Evolutionary conservation across 2,113 vertebrate genomes (phyloP), one percentile per base, ranked within the genome.

Genomic region (Catagonus wagneri): DNA sequence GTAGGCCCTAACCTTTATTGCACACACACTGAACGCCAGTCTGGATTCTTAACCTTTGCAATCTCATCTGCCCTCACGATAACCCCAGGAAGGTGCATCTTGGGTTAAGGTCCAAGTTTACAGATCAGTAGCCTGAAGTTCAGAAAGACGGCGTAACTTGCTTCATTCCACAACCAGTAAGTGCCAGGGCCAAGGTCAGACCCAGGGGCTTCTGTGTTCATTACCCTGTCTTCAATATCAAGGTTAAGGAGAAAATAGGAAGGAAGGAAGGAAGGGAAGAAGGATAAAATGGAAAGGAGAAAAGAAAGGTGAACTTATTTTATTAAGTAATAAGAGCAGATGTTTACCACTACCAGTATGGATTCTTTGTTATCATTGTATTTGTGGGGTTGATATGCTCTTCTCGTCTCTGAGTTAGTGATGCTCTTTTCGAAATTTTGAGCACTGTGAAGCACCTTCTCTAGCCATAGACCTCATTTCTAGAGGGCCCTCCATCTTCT

Each of bases 321-420:
- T 68, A 32, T 20, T 88, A 58, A 63, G 4, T 50, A 36, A 25
- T 32, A 52, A 60, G 54, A 60, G 22, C 6, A 69, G 39, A 63
- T 10, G 9, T n/a, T 58, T 8, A 71, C 20, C 12, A 20, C 2
- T 50, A 8, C 83, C 78, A 6, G 23, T 20, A 23, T 9, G 27
- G 5, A 2, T 72, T 72, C 52, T 71, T 60, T 58, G 0, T 39
- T 10, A n/a, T 39, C 12, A 10, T 3, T 4, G 13, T 15, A 6
- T 17, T 0, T 65, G 27, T 0, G 0, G 14, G n/a, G 1, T 16
- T 56, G 83, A 39, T 10, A 1, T 8, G n/a, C 22, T 2, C 0
- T 65, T 25, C 16, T 63, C 4, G 1, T 78, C 4, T 20, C 3
- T 22, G 12, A 58, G 52, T 74, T 65, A 50, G 44, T 15, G 4